Percentiles rank a stretch among this genome's conserved stretches.
phyloP scores from a whole-genome alignment of 2,888 invertebrate genomes.

The Orgyia antiqua region DNA sequence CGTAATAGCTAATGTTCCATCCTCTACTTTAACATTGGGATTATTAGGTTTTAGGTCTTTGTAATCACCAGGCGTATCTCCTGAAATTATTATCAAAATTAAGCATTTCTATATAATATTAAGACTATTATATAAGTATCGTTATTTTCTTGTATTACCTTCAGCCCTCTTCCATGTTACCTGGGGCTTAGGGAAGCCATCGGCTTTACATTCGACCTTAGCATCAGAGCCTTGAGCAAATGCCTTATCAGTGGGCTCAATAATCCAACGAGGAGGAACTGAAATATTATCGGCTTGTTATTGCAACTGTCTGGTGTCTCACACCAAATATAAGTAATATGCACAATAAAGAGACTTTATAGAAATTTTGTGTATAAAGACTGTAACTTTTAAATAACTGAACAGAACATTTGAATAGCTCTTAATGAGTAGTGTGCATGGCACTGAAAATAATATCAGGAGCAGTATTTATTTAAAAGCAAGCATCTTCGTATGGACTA shows the following conservation, averaged over 20 bases:
- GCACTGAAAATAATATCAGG: too few species aligned
- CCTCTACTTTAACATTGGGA: slow-evolving; percentile 94
- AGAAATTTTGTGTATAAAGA: too few species aligned
- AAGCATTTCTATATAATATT: background rate
- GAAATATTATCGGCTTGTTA: slow-evolving; percentile 56
- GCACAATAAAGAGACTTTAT: too few species aligned
- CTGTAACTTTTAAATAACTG: too few species aligned
- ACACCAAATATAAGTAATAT: too few species aligned
- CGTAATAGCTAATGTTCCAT: slow-evolving; percentile 93
- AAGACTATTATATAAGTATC: background rate
- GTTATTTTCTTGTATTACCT: slow-evolving; percentile 74
- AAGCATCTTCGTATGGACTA: too few species aligned
- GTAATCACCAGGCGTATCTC: slow-evolving; percentile 94
- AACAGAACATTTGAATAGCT: too few species aligned
- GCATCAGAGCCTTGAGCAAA: slow-evolving; percentile 97
- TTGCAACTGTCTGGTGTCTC: slow-evolving; percentile 16
- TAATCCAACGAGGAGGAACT: slow-evolving; percentile 97
- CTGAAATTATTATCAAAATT: slow-evolving; percentile 59
- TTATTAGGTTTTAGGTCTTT: slow-evolving; percentile 94
- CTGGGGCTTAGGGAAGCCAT: slow-evolving; percentile 95
- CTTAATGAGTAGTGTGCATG: too few species aligned
- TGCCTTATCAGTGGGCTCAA: slow-evolving; percentile 96
- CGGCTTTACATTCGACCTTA: slow-evolving; percentile 96
- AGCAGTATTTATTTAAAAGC: too few species aligned
- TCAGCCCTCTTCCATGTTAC: slow-evolving; percentile 97